Evolutionary conservation across 1,140 invertebrate species (phyloP), one percentile per base, ranked within the genome.

Genomic region (Leucophenga varia): DNA sequence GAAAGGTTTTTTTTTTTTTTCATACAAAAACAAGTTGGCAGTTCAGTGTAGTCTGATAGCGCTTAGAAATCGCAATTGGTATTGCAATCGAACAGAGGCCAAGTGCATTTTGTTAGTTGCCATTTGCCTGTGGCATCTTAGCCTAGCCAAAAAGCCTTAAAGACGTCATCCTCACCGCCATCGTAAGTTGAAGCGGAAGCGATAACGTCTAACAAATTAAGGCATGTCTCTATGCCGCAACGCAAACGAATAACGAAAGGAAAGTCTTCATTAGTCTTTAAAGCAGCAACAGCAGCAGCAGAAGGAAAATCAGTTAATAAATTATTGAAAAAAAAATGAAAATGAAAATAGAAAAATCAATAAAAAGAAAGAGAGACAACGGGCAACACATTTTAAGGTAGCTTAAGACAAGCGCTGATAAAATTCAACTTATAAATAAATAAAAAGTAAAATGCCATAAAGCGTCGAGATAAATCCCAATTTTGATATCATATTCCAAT

Each of bases 401-500:
- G 32, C 48, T 37, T 2, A 45, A 17, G 44, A 41, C 36, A 20
- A 36, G 37, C 43, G 34, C 43, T 37, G 52, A 43, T 40, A 41
- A 55, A 52, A 42, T 34, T 48, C 45, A 46, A 40, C 48, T 40
- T 51, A 48, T 55, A 53, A 49, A 60, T 61, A 53, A 53, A 55
- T 53, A 52, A 54, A 43, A 43, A 30, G 47, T 28, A 22, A 34
- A 18, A 34, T 40, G 49, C 52, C 60, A 56, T 58, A 57, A 59
- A 25, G 22, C 22, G 22, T 25, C 22, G 10, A 25, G 22, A 39
- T 39, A 47, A 47, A 59, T 57, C 28, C 45, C 54, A 50, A 54
- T 54, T 45, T 52, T 45, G 53, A 56, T 67, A 69, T 72, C 61
- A 64, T 72, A 72, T 72, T 72, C 59, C 69, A 72, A 72, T 72